These are phyloP conservation scores for Diploscapter pachys DNA, from an alignment of 1,140 invertebrate genomes.

Conservation along the genomic window DNA sequence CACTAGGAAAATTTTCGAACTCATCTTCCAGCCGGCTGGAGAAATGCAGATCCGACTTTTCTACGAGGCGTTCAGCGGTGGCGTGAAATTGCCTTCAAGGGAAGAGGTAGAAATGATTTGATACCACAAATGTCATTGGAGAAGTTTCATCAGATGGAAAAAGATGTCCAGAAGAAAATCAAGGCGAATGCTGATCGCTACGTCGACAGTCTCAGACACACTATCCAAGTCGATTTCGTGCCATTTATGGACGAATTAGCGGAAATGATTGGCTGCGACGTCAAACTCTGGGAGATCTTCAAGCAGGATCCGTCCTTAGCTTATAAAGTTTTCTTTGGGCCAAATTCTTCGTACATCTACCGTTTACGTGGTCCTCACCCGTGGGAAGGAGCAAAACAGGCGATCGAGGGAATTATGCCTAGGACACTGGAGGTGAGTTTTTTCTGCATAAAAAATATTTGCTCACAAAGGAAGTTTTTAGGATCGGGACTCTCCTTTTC, in stretches of 20 bases:
- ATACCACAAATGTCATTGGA: background rate
- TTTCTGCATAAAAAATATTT: background rate
- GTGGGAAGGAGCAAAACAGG: constrained; percentile 61
- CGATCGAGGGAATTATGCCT: constrained; percentile 13
- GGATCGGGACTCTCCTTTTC: too few species aligned
- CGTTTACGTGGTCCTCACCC: constrained; percentile 59
- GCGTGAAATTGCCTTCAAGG: constrained; percentile 23
- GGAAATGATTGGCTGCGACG: constrained; percentile 57
- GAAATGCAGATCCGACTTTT: constrained; percentile 48
- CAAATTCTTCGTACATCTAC: constrained; percentile 59
- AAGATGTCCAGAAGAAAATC: constrained; percentile 29
- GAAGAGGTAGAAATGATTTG: background rate
- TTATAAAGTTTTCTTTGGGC: constrained; percentile 27
- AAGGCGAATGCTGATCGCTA: constrained; percentile 37
- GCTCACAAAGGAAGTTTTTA: background rate
- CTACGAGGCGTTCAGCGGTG: constrained; percentile 34
- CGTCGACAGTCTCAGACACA: constrained; percentile 41
- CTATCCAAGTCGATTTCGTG: constrained; percentile 58
- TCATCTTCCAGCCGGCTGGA: constrained; percentile 11
- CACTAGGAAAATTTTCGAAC: too few species aligned
- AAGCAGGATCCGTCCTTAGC: constrained; percentile 59
- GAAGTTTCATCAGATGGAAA: constrained; percentile 11
- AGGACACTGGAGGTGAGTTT: background rate
- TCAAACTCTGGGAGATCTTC: constrained; percentile 40
- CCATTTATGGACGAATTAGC: constrained; percentile 62